Conservation (phyloP, 2,888 invertebrate genomes). For the Incurvaria masculella region DNA sequence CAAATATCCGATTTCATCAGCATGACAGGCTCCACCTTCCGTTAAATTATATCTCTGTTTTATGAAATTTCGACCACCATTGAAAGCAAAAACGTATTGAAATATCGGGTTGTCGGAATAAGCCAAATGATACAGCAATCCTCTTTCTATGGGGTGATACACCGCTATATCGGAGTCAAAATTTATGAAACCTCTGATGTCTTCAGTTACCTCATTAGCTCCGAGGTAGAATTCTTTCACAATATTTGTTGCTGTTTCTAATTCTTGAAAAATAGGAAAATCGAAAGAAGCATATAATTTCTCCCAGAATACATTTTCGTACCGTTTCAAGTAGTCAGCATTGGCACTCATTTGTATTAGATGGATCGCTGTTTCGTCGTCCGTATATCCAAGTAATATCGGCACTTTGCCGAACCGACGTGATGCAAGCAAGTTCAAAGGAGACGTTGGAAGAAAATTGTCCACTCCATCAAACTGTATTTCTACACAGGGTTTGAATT, state of each 20-base stretch:
- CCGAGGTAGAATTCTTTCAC: conserved; percentile 41
- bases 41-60: too few species aligned
- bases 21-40: conserved; percentile 27
- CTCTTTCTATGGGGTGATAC: conserved; percentile 37
- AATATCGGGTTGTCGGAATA: conserved; percentile 36
- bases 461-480: conserved; percentile 24
- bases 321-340: background rate
- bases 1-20: conserved; percentile 34
- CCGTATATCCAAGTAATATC: conserved; percentile 28
- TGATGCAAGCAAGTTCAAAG: conserved; percentile 11
- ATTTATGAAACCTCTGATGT: conserved; percentile 25
- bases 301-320: background rate
- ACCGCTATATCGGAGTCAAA: conserved; percentile 39
- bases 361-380: conserved; percentile 20
- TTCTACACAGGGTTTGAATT: conserved; percentile 29
- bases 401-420: conserved; percentile 19
- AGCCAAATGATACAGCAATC: conserved; percentile 27
- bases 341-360: background rate
- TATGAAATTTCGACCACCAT: conserved; percentile 21
- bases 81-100: conserved; percentile 36
- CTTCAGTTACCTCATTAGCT: conserved; percentile 28
- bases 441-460: conserved; percentile 24
- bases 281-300: background rate
- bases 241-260: conserved; percentile 24
- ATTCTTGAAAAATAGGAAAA: conserved; percentile 18